Percentiles rank a stretch among this genome's conserved stretches.
These are phyloP conservation scores for Zophobas atratus DNA, from an alignment of 1,140 invertebrate genomes.

Conservation along the genomic window DNA sequence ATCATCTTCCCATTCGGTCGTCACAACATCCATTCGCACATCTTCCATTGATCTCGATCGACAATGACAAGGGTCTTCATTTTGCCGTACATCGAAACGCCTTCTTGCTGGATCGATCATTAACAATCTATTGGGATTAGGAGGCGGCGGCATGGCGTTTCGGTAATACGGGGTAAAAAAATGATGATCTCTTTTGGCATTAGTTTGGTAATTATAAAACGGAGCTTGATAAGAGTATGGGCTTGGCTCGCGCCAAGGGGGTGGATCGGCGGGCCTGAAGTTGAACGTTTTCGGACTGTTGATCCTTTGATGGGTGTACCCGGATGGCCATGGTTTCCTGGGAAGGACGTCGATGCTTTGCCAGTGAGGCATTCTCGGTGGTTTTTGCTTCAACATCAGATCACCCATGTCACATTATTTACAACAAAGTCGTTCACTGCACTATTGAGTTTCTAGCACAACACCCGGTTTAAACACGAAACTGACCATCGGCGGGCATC, in stretches of 20 bases:
- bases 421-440: constrained; percentile 16
- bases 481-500: constrained; percentile 40
- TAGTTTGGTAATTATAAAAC: constrained; percentile 71
- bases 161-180: constrained; percentile 79
- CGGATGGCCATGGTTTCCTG: constrained; percentile 74
- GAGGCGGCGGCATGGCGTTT: constrained; percentile 75
- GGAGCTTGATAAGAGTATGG: constrained; percentile 65
- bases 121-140: constrained; percentile 68
- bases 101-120: constrained; percentile 67
- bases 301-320: constrained; percentile 70
- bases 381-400: constrained; percentile 63
- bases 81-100: constrained; percentile 53
- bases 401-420: constrained; percentile 60
- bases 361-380: constrained; percentile 64
- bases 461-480: constrained; percentile 8
- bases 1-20: constrained; percentile 76
- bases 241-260: constrained; percentile 68
- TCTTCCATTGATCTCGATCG: constrained; percentile 80
- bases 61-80: constrained; percentile 72
- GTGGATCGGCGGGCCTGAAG: constrained; percentile 73
- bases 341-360: constrained; percentile 69
- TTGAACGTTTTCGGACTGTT: constrained; percentile 67
- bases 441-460: constrained; percentile 39
- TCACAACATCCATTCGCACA: constrained; percentile 75
- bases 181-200: constrained; percentile 75